Conservation (phyloP, 2,888 invertebrate genomes). For the Odontocerum albicorne region DNA sequence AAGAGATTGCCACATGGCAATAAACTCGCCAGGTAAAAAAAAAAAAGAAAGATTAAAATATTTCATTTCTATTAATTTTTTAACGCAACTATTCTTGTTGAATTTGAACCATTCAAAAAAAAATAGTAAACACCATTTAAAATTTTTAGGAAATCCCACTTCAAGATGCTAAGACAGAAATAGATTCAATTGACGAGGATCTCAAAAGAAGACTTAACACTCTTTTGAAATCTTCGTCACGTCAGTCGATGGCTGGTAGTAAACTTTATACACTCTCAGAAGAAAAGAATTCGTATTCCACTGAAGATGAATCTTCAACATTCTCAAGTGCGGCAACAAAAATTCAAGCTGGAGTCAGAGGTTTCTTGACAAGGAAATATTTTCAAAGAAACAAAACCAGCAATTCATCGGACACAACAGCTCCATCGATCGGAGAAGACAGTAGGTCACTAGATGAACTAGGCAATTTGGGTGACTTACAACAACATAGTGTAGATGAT, state of each 20-base stretch:
- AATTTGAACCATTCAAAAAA: too few relatives aligned
- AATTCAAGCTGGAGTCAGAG: constrained; percentile 70
- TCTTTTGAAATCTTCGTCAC: constrained; percentile 10
- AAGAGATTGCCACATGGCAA: too few relatives aligned
- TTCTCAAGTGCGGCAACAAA: constrained; percentile 62
- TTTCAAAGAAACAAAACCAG: constrained; percentile 50
- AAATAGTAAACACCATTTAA: too few relatives aligned
- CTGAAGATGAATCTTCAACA: constrained; percentile 53
- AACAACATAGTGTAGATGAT: constrained; percentile 24
- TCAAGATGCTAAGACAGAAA: not conserved
- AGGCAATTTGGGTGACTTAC: constrained; percentile 15
- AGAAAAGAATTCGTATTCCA: constrained; percentile 53
- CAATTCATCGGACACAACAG: constrained; percentile 47
- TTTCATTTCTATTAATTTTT: too few relatives aligned
- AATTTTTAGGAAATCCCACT: too few relatives aligned
- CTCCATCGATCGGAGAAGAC: constrained; percentile 46
- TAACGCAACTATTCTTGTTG: too few relatives aligned
- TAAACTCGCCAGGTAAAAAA: too few relatives aligned
- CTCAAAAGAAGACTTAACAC: constrained; percentile 4
- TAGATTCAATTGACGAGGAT: not conserved
- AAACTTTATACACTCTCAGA: constrained; percentile 55
- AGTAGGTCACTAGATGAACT: constrained; percentile 40
- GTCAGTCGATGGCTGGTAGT: constrained; percentile 14
- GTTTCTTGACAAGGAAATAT: constrained; percentile 64
- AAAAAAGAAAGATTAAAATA: too few relatives aligned